A percentile compares a stretch with the other conserved stretches of the same genome.
phyloP scores from a whole-genome alignment of 1,140 invertebrate species.

The Amyelois transitella region DNA sequence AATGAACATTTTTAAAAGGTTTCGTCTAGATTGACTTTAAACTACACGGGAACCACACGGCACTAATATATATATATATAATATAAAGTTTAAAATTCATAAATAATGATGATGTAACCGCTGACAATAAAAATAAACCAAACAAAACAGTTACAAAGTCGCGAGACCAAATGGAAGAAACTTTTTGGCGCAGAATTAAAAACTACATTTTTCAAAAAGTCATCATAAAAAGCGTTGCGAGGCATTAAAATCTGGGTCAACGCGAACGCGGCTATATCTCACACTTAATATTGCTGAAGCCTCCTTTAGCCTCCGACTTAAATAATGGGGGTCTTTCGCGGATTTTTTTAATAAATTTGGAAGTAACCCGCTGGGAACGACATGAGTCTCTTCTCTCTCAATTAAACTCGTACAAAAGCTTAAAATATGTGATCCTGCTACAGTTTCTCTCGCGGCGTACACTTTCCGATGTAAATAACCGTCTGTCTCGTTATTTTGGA shows the following conservation, averaged over 20 bases:
- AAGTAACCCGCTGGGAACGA: conserved; percentile 58
- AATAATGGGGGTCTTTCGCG: conserved; percentile 62
- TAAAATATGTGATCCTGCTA: conserved; percentile 70
- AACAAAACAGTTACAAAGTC: background rate
- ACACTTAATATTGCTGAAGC: conserved; percentile 65
- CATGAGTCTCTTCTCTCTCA: conserved; percentile 60
- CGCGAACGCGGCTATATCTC: conserved; percentile 60
- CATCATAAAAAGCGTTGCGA: conserved; percentile 63
- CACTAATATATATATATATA: too few species aligned
- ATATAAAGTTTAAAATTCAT: too few species aligned
- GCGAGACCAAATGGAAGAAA: background rate
- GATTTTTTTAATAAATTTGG: conserved; percentile 65
- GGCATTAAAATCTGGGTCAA: conserved; percentile 64
- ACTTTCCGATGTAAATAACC: conserved; percentile 58
- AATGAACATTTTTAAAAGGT: too few species aligned
- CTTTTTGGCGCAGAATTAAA: conserved; percentile 51
- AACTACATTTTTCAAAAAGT: conserved; percentile 72
- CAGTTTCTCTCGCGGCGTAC: conserved; percentile 47
- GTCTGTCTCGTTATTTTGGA: conserved; percentile 64
- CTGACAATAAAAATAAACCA: too few species aligned
- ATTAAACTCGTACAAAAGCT: conserved; percentile 67
- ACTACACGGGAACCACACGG: too few species aligned
- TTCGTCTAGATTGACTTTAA: too few species aligned
- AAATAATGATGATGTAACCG: too few species aligned
- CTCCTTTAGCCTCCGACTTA: conserved; percentile 56